Percentiles rank a stretch among this genome's conserved stretches.
Evolutionary conservation across 1,140 invertebrate species (phyloP).

Genomic region (Ostrea denselamellosa): DNA sequence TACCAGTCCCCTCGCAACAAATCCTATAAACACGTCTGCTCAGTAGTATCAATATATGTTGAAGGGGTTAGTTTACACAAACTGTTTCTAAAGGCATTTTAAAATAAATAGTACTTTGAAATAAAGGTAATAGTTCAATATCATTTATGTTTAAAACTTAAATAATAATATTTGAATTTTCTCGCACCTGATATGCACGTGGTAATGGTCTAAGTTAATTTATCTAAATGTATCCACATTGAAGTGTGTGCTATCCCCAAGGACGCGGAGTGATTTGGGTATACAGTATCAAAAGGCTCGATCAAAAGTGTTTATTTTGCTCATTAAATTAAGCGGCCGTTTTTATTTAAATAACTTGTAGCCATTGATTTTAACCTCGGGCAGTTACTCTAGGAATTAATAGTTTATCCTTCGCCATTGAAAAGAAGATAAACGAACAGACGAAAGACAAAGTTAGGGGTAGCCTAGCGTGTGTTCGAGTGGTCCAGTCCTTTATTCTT

Average conservation of each 20-base stretch:
- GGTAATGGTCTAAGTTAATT: constrained; percentile 19
- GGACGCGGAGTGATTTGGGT: constrained; percentile 11
- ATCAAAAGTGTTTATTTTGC: constrained; percentile 12
- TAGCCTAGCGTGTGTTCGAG: background rate
- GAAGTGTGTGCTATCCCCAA: constrained; percentile 22
- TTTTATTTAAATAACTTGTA: constrained; percentile 39
- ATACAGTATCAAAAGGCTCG: background rate
- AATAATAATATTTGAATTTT: background rate
- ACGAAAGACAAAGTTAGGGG: constrained; percentile 20
- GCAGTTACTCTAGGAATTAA: constrained; percentile 36
- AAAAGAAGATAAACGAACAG: constrained; percentile 15
- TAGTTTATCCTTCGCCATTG: constrained; percentile 32
- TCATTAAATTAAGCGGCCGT: constrained; percentile 22
- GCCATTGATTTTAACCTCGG: constrained; percentile 13
- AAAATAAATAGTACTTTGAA: constrained; percentile 6
- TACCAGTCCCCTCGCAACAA: too few relatives aligned
- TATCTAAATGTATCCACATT: background rate
- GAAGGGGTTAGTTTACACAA: background rate
- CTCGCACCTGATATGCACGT: constrained; percentile 33
- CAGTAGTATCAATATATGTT: too few relatives aligned
- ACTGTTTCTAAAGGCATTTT: background rate
- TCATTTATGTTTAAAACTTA: constrained; percentile 1
- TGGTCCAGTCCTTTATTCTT: constrained; percentile 2
- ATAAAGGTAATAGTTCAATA: background rate
- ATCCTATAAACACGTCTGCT: too few relatives aligned